A percentile compares a stretch with the other conserved stretches of the same genome.
Evolutionary conservation across 2,113 vertebrate species (phyloP).

Genomic region (Eulacestoma nigropectus): DNA sequence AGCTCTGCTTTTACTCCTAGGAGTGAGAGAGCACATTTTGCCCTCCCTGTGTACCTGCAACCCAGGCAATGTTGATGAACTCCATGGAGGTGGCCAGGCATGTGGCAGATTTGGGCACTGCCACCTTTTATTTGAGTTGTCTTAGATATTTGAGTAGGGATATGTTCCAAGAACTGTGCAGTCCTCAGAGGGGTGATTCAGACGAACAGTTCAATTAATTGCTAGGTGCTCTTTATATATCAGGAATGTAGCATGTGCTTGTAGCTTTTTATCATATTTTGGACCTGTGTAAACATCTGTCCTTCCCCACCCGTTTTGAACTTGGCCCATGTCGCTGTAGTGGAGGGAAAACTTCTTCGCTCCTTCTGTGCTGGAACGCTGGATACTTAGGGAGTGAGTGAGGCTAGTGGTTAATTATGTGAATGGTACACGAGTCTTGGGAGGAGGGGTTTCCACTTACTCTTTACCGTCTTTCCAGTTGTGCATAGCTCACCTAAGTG

Average conservation of each 20-base stretch:
- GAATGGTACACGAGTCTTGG: accelerated
- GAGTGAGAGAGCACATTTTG: not conserved
- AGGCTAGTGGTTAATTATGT: not conserved
- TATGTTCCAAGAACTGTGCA: not conserved
- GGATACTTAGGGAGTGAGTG: not conserved
- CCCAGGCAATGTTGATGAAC: not conserved
- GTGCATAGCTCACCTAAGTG: not conserved
- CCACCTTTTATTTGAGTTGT: not conserved
- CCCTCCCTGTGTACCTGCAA: not conserved
- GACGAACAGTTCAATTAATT: not conserved
- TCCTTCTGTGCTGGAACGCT: not conserved
- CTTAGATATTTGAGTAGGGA: not conserved
- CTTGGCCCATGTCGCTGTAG: not conserved
- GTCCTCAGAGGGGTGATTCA: not conserved
- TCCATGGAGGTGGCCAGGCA: not conserved
- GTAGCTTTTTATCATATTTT: not conserved
- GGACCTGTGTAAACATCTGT: not conserved
- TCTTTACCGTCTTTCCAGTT: not conserved
- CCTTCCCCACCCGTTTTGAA: not conserved
- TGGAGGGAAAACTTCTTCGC: not conserved
- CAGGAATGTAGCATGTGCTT: not conserved
- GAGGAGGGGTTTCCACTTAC: not conserved
- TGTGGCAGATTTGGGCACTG: not conserved
- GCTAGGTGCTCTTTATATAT: not conserved
- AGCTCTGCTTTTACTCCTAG: not conserved